Base-by-base conservation (phyloP, 2,888 invertebrate genomes). In the Phaonia tiefii region DNA sequence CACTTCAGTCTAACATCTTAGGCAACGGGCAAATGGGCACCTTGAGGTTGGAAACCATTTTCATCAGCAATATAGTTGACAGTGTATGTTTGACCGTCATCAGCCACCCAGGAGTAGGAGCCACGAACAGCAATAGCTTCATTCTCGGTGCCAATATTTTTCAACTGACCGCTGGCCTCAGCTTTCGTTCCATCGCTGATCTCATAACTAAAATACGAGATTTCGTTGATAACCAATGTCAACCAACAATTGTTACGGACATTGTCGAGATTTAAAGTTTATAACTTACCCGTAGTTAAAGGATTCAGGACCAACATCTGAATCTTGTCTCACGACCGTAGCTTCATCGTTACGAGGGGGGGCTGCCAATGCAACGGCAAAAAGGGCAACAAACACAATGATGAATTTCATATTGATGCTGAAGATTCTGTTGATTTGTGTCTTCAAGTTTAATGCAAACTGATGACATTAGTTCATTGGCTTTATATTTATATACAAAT, bases 221-320 rank as follows among this genome's bases (percentile, higher is more conserved):
- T n/a, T n/a, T n/a, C n/a, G n/a, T n/a, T n/a, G n/a, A n/a, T n/a
- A n/a, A n/a, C n/a, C n/a, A n/a, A n/a, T n/a, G n/a, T n/a, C n/a
- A n/a, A n/a, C n/a, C n/a, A n/a, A n/a, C n/a, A n/a, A n/a, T n/a
- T n/a, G n/a, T n/a, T n/a, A n/a, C n/a, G n/a, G n/a, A n/a, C n/a
- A n/a, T n/a, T n/a, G n/a, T n/a, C n/a, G n/a, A n/a, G n/a, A 31
- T 31, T 31, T 5, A 31, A 20, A 49, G 49, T 49, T 10, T 20
- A 49, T 15, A 5, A 80, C 80, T 75, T 73, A 80, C 80, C 37
- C 17, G 63, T 77, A 93, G 83, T 90, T 92, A 89, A 93, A 93
- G 42, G 91, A 90, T 83, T 92, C 92, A 10, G 92, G 86, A 72
- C 93, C 93, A 73, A 91, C 93, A 86, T 93, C 92, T 67, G 90